Evolutionary conservation across 2,797 vertebrate genomes (phyloP), one percentile per base, ranked within the genome.

Genomic region (Notamacropus eugenii): DNA sequence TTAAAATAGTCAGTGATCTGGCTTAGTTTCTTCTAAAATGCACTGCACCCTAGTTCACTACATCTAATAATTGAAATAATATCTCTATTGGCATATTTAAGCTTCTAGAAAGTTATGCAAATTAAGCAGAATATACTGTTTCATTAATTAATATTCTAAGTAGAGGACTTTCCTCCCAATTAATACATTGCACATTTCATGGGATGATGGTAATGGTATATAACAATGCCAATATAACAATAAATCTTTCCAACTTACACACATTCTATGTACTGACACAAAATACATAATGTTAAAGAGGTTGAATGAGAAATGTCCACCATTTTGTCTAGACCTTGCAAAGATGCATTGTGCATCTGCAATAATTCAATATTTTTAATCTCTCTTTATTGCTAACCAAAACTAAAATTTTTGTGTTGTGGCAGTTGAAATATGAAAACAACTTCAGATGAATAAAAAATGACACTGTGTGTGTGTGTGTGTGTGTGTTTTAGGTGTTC

Each of bases 41-140:
- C 62, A 94, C 74, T 58, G 28, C 1, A 54, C 3, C 54, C 50
- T 95, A 67, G 91, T 96, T 96, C 95, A 93, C 55, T 95, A 96
- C 56, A 94, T 93, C 90, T 95, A 96, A 96, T 97, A 97, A 98
- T 97, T 98, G 97, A 97, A 59, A 95, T 54, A 96, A 27, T 97
- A 54, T 2, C 93, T 98, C 96, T 96, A 0, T 24, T 98, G 97
- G 91, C 91, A 95, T 92, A 93, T 95, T 98, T 97, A 87, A 96
- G 90, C 93, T 94, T 97, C 95, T 57, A 96, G 93, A 94, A 95
- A 96, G 93, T 62, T 96, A 97, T 97, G 96, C 95, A 98, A 97
- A 97, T 95, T 95, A 96, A 92, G 50, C 90, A 96, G 91, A 96
- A 96, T 97, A 56, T 95, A 46, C 93, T 96, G 91, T 93, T 34